These are phyloP conservation scores for Leptodactylus fuscus DNA, from an alignment of 2,113 vertebrate species.

Conservation along the genomic window DNA sequence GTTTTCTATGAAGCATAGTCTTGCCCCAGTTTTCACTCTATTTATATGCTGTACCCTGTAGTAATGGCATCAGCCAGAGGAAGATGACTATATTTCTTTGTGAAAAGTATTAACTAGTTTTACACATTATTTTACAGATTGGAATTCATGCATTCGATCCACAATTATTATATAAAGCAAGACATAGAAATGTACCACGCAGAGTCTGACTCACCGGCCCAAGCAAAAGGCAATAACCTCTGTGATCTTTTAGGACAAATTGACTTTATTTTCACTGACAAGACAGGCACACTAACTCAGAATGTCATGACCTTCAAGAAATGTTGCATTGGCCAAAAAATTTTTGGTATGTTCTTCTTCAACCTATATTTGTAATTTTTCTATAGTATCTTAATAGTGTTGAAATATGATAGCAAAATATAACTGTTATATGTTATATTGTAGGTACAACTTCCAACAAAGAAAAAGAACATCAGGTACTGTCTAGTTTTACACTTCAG, in stretches of 20 bases:
- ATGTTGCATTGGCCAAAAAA: slow-evolving; percentile 82
- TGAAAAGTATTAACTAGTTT: too few species aligned
- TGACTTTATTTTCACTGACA: slow-evolving; percentile 89
- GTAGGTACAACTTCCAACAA: background rate
- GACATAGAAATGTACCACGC: slow-evolving; percentile 82
- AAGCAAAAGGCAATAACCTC: slow-evolving; percentile 85
- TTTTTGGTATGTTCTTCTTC: slow-evolving; percentile 79
- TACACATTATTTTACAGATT: slow-evolving; percentile 67
- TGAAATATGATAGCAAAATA: too few species aligned
- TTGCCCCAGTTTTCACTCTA: too few species aligned
- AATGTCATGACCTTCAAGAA: slow-evolving; percentile 90
- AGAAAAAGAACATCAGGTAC: background rate
- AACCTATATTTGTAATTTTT: background rate
- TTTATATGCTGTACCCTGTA: too few species aligned
- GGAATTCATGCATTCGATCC: slow-evolving; percentile 87
- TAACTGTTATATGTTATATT: background rate
- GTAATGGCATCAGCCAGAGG: too few species aligned
- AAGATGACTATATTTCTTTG: too few species aligned
- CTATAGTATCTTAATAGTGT: background rate
- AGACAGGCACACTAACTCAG: slow-evolving; percentile 93
- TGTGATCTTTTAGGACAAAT: slow-evolving; percentile 91
- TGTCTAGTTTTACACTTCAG: too few species aligned
- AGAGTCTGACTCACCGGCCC: slow-evolving; percentile 73
- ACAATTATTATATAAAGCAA: slow-evolving; percentile 89
- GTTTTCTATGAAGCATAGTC: too few species aligned